These are phyloP conservation scores for Caenorhabditis wallacei DNA, from an alignment of 2,888 invertebrate species.

Conservation along the genomic window DNA sequence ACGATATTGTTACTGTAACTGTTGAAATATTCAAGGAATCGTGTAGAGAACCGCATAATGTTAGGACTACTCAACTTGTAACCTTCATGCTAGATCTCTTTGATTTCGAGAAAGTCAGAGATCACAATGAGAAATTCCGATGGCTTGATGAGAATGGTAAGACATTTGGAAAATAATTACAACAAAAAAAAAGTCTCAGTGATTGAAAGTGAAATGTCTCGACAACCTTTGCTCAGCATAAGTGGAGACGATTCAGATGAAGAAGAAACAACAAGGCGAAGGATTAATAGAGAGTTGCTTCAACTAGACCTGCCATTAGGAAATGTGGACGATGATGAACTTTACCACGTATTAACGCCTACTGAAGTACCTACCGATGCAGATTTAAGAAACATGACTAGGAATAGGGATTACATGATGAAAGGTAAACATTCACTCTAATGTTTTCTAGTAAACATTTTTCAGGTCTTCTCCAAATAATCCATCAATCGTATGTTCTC, in stretches of 20 bases:
- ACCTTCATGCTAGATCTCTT: constrained; percentile 48
- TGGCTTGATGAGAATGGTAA: constrained; percentile 46
- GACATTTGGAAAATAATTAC: neutral
- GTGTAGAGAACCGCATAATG: constrained; percentile 31
- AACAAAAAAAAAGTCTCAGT: neutral
- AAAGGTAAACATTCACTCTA: constrained; percentile 1
- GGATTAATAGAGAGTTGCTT: constrained; percentile 16
- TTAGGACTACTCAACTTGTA: constrained; percentile 33
- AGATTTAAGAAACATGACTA: constrained; percentile 1
- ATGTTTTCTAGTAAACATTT: too few relatives aligned
- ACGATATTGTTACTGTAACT: constrained; percentile 41
- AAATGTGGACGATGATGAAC: constrained; percentile 38
- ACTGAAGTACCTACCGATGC: neutral
- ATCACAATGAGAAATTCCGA: constrained; percentile 5
- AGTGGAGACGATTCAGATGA: constrained; percentile 34
- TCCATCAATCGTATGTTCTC: constrained; percentile 43
- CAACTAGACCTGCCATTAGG: constrained; percentile 41
- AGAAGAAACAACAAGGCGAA: constrained; percentile 19
- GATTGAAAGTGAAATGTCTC: constrained; percentile 42
- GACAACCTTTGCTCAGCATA: constrained; percentile 30
- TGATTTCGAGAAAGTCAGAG: constrained; percentile 38
- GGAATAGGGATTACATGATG: constrained; percentile 49
- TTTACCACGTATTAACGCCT: constrained; percentile 25
- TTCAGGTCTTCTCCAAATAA: constrained; percentile 34
- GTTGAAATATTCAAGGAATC: constrained; percentile 53